Conservation (phyloP, 2,797 vertebrate species). For the Vultur gryphus region DNA sequence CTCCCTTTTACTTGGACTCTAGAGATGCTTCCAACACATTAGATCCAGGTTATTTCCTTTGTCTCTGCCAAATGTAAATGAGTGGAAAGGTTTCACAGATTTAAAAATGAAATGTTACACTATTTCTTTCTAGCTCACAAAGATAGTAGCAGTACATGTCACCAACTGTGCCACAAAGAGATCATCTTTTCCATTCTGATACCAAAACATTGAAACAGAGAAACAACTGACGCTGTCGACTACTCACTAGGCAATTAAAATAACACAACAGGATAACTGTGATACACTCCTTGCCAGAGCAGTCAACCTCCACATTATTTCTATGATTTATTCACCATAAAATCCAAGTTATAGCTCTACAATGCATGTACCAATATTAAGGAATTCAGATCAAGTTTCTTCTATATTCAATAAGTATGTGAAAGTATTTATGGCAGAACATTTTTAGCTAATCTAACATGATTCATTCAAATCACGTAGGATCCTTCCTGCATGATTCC, state of each 20-base stretch:
- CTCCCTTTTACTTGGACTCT: background rate
- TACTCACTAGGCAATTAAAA: conserved; percentile 29
- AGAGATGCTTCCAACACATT: background rate
- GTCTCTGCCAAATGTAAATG: background rate
- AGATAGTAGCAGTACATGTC: conserved; percentile 18
- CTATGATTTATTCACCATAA: background rate
- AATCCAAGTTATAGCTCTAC: background rate
- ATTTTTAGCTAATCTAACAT: conserved; percentile 14
- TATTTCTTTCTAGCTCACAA: background rate
- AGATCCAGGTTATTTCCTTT: background rate
- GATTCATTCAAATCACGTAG: background rate
- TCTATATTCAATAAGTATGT: background rate
- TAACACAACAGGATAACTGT: conserved; percentile 28
- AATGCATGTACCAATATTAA: background rate
- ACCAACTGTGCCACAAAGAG: conserved; percentile 11
- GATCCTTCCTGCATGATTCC: conserved; percentile 16
- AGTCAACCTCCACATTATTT: background rate
- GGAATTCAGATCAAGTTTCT: background rate
- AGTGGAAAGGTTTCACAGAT: conserved; percentile 24
- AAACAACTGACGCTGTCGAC: background rate
- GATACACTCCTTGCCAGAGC: background rate
- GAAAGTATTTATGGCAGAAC: background rate
- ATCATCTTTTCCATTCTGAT: background rate
- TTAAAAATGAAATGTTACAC: conserved; percentile 9
- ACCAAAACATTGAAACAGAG: background rate